phyloP scores from a whole-genome alignment of 2,888 invertebrate species.

The Hydrotaea diabolus region DNA sequence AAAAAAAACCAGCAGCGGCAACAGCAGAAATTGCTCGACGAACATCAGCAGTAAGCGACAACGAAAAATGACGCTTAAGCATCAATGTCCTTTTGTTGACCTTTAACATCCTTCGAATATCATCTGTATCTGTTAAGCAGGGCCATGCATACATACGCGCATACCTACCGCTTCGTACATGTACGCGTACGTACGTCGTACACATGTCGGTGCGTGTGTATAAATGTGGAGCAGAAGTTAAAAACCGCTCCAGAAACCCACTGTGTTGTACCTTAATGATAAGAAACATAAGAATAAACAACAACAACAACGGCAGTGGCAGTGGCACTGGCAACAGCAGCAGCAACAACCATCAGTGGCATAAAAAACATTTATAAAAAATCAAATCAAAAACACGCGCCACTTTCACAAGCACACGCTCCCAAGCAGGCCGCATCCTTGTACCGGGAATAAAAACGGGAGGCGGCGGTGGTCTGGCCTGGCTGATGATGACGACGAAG shows the following conservation, averaged over 20 bases:
- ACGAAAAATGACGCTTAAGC: constrained; percentile 46
- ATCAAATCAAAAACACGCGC: constrained; percentile 79
- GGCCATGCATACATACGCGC: not conserved
- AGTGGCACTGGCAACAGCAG: too few relatives aligned
- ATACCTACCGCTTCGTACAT: not conserved
- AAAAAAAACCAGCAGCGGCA: too few relatives aligned
- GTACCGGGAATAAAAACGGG: not conserved
- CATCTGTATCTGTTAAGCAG: constrained; percentile 30
- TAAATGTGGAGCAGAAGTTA: constrained; percentile 24
- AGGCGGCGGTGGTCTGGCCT: not conserved
- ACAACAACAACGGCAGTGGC: too few relatives aligned
- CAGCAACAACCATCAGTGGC: not conserved
- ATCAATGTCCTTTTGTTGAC: constrained; percentile 76
- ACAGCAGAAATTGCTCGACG: too few relatives aligned
- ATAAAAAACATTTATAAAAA: constrained; percentile 57
- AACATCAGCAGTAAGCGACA: not conserved
- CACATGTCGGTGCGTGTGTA: not conserved
- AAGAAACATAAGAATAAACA: too few relatives aligned
- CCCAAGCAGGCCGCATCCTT: not conserved
- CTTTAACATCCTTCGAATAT: constrained; percentile 70
- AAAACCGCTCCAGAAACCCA: constrained; percentile 40
- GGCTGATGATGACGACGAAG: not conserved
- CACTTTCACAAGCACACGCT: constrained; percentile 70
- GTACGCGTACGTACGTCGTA: too few relatives aligned
- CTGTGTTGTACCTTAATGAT: constrained; percentile 59